A percentile compares a stretch with the other conserved stretches of the same genome.
phyloP scores from a whole-genome alignment of 1,140 invertebrate species.

The Triops cancriformis region DNA sequence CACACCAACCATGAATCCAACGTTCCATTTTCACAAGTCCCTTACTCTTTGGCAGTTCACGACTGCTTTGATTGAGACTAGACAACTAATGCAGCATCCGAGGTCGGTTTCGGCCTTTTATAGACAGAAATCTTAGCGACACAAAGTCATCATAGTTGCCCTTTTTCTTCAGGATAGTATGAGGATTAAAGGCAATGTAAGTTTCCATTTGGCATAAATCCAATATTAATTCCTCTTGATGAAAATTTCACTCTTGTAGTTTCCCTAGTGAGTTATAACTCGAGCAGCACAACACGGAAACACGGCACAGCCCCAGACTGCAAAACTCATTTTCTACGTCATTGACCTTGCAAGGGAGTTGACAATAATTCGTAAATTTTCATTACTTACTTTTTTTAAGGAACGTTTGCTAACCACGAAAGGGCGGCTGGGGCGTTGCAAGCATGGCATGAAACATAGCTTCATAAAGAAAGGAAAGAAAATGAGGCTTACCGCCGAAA shows the following conservation, averaged over 20 bases:
- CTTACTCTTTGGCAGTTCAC: not conserved
- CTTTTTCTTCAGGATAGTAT: not conserved
- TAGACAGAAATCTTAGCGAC: not conserved
- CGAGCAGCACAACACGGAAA: not conserved
- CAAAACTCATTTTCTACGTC: not conserved
- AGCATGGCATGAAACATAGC: not conserved
- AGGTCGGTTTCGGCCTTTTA: not conserved
- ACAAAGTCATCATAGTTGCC: not conserved
- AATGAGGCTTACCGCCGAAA: not conserved
- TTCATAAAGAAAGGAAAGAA: not conserved
- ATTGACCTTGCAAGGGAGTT: not conserved
- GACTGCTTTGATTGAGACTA: not conserved
- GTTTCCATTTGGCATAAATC: not conserved
- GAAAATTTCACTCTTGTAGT: not conserved
- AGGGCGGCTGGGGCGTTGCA: not conserved
- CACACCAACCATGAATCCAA: not conserved
- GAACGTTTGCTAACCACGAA: not conserved
- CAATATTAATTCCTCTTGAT: not conserved
- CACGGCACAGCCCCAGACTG: not conserved
- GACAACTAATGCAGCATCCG: not conserved
- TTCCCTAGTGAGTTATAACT: not conserved
- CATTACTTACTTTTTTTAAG: not conserved
- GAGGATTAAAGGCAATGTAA: not conserved
- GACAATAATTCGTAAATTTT: not conserved
- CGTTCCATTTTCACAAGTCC: not conserved